Conservation (phyloP, 2,888 invertebrate genomes). For the Idaea biselata region DNA sequence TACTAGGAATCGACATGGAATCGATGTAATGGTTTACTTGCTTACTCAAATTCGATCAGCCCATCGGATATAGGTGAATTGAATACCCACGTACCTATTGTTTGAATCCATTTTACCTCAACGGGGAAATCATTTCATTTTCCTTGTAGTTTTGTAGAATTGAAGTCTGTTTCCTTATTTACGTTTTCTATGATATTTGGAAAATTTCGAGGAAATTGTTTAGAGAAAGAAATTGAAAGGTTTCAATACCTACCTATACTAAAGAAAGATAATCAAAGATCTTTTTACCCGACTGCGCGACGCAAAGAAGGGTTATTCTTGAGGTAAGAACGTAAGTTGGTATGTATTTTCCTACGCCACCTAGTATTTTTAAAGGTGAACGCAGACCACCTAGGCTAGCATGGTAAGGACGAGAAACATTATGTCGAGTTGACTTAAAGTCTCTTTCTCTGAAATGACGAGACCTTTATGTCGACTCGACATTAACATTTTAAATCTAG, state of each 20-base stretch:
- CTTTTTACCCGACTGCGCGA: background rate
- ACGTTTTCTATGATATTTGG: background rate
- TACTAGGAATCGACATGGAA: background rate
- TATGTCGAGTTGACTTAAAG: too few species aligned
- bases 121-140: background rate
- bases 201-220: background rate
- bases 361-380: too few species aligned
- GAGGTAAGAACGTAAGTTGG: too few species aligned
- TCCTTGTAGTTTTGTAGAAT: background rate
- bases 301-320: too few species aligned
- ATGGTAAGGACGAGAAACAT: too few species aligned
- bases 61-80: background rate
- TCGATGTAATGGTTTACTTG: background rate
- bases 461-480: too few species aligned
- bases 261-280: background rate
- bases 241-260: background rate
- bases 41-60: background rate
- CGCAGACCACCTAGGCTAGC: too few species aligned
- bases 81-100: background rate
- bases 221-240: background rate
- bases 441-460: too few species aligned
- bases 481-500: too few species aligned
- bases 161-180: background rate
- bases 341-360: too few species aligned
- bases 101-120: background rate